Percentiles rank a stretch among this genome's conserved stretches.
phyloP scores from a whole-genome alignment of 37 sponge, comb jelly and placozoan species.

The Dysidea cf. avara region DNA sequence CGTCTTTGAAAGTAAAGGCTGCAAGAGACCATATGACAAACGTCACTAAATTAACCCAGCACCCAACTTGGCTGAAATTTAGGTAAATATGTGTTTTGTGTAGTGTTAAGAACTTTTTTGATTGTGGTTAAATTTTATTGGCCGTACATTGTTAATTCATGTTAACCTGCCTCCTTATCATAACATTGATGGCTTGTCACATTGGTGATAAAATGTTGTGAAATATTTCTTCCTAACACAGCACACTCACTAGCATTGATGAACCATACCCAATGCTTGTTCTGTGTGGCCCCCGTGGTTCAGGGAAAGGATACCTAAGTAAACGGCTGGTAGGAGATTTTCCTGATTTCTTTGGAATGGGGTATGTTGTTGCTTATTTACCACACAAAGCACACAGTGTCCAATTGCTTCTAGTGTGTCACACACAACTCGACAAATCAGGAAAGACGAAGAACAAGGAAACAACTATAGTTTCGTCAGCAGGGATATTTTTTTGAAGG shows the following conservation, averaged over 20 bases:
- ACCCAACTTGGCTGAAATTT: constrained; percentile 62
- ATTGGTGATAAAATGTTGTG: too few species aligned
- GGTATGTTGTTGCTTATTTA: constrained; percentile 31
- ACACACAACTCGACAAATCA: constrained; percentile 65
- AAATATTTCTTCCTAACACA: constrained; percentile 13
- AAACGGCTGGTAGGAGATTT: constrained; percentile 75
- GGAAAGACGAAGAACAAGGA: constrained; percentile 52
- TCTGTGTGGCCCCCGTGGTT: constrained; percentile 79
- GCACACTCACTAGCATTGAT: constrained; percentile 64
- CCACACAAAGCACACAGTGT: neutral
- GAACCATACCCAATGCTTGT: constrained; percentile 86
- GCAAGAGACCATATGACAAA: constrained; percentile 63
- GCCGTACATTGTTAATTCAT: too few species aligned
- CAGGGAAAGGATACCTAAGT: constrained; percentile 63
- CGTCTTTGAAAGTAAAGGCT: constrained; percentile 55
- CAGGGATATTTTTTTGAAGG: constrained; percentile 47
- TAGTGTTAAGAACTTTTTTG: neutral
- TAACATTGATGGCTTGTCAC: too few species aligned
- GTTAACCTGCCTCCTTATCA: too few species aligned
- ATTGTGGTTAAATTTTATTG: too few species aligned
- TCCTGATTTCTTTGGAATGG: constrained; percentile 80
- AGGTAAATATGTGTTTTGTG: constrained; percentile 33
- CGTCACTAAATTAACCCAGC: constrained; percentile 32
- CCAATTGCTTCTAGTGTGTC: constrained; percentile 45
- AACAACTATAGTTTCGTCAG: constrained; percentile 74